These are phyloP conservation scores for Chlorodrepanis virens DNA, from an alignment of 2,113 vertebrate species.

Conservation along the genomic window DNA sequence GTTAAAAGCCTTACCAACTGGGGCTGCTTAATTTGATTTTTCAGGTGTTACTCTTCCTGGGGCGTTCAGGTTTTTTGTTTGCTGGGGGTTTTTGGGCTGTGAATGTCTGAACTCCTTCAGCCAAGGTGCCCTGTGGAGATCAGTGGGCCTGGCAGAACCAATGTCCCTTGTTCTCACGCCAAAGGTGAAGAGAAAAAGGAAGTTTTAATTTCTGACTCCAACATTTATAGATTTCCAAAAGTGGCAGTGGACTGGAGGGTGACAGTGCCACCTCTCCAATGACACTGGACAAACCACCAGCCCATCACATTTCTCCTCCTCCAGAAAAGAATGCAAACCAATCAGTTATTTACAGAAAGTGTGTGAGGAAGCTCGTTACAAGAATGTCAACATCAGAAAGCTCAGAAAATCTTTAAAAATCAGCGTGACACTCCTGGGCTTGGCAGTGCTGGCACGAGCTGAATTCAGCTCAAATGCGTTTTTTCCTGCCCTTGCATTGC, in stretches of 20 bases:
- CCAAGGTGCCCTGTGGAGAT: background rate
- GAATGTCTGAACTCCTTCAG: background rate
- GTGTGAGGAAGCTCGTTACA: too few relatives aligned
- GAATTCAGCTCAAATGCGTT: background rate
- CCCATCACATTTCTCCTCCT: too few relatives aligned
- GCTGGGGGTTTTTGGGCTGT: background rate
- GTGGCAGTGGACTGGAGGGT: too few relatives aligned
- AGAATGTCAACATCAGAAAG: too few relatives aligned
- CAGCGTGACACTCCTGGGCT: background rate
- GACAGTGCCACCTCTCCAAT: too few relatives aligned
- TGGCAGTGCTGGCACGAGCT: background rate
- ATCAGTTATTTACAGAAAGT: too few relatives aligned
- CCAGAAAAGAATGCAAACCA: too few relatives aligned
- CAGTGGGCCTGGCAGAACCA: background rate
- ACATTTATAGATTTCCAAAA: too few relatives aligned
- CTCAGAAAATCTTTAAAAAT: too few relatives aligned
- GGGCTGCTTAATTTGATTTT: background rate
- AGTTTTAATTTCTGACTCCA: too few relatives aligned
- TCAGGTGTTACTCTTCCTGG: background rate
- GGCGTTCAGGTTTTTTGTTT: background rate
- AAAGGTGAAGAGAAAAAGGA: too few relatives aligned
- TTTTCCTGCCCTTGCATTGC: background rate
- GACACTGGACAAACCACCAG: too few relatives aligned
- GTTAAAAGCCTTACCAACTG: background rate
- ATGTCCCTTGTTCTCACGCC: background rate